Percentiles rank a stretch among this genome's conserved stretches.
phyloP scores from a whole-genome alignment of 2,888 invertebrate species.

The Digitonthophagus gazella region DNA sequence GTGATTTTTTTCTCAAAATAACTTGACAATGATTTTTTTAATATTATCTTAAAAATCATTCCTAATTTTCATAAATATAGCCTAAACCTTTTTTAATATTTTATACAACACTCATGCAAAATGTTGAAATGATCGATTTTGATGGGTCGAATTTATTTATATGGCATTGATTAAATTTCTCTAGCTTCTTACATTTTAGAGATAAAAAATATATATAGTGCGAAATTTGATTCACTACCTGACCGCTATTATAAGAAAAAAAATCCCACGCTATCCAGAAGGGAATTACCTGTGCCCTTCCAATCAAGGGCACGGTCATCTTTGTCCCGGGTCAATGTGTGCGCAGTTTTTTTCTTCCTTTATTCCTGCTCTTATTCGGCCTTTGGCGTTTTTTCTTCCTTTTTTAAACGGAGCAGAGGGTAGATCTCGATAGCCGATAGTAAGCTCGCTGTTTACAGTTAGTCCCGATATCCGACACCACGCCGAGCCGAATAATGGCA shows the following conservation, averaged over 20 bases:
- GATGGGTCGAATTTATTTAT: no score
- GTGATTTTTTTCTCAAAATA: no score
- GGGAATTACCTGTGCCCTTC: slow-evolving; percentile 35
- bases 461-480: slow-evolving; percentile 38
- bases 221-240: slow-evolving; percentile 34
- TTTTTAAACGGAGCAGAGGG: slow-evolving; percentile 22
- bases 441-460: slow-evolving; percentile 35
- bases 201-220: slow-evolving; percentile 17
- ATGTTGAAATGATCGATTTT: no score
- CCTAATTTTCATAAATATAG: no score
- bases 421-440: neutral
- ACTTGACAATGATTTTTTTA: no score
- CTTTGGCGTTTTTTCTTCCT: neutral
- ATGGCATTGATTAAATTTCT: no score
- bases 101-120: no score
- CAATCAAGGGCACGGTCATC: slow-evolving; percentile 34
- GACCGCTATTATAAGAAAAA: slow-evolving; percentile 34
- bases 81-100: no score
- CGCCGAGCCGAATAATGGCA: slow-evolving; percentile 33
- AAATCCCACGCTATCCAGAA: slow-evolving; percentile 33
- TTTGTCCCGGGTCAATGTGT: slow-evolving; percentile 32
- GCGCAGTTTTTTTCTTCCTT: slow-evolving; percentile 23
- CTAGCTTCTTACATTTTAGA: no score
- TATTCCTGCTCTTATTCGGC: neutral
- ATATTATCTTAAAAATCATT: no score